phyloP scores from a whole-genome alignment of 2,797 vertebrate genomes.

The Arvicola amphibius region DNA sequence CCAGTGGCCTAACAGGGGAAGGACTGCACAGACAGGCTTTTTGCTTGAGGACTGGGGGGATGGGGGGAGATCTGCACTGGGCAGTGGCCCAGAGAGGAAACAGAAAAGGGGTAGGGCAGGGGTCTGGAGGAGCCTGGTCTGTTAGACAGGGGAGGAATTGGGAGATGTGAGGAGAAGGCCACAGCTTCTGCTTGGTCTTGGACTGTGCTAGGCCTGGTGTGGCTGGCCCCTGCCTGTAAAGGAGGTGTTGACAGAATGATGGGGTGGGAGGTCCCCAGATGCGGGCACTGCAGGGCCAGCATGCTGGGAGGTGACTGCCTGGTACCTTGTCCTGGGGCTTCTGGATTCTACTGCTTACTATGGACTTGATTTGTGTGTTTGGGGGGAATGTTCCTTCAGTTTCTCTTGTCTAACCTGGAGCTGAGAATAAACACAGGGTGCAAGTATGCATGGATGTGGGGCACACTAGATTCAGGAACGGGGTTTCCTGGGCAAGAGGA shows the following conservation, averaged over 20 bases:
- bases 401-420: slow-evolving; percentile 39
- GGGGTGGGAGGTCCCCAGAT: slow-evolving; percentile 78
- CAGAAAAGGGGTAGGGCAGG: slow-evolving; percentile 36
- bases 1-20: slow-evolving; percentile 65
- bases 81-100: slow-evolving; percentile 37
- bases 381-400: neutral
- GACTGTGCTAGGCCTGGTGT: slow-evolving; percentile 61
- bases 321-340: slow-evolving; percentile 67
- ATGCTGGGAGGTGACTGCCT: slow-evolving; percentile 79
- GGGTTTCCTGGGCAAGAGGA: neutral
- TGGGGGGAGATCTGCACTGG: neutral
- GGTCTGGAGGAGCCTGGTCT: neutral
- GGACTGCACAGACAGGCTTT: slow-evolving; percentile 58
- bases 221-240: slow-evolving; percentile 76
- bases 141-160: slow-evolving; percentile 20
- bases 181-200: neutral
- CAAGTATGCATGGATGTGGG: neutral
- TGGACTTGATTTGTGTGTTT: slow-evolving; percentile 30
- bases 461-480: neutral
- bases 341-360: slow-evolving; percentile 45
- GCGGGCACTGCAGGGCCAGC: slow-evolving; percentile 74
- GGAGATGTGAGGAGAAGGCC: slow-evolving; percentile 45
- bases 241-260: slow-evolving; percentile 83
- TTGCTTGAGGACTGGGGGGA: slow-evolving; percentile 41
- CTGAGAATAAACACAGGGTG: neutral